Evolutionary conservation across 2,888 invertebrate species (phyloP).

Genomic region (Caenorhabditis sp.): DNA sequence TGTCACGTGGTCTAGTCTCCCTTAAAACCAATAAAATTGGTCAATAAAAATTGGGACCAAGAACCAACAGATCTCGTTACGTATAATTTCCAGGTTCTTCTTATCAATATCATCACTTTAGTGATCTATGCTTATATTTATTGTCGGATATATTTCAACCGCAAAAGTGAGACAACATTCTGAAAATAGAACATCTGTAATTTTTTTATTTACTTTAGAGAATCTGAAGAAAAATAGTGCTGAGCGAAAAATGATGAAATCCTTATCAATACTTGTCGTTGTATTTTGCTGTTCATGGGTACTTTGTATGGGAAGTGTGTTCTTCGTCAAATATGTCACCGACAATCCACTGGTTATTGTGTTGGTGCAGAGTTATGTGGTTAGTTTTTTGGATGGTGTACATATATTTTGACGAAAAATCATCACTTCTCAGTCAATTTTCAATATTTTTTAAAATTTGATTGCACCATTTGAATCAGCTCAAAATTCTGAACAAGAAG

Average conservation of each 20-base stretch:
- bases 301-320: conserved; percentile 5
- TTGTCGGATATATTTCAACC: neutral
- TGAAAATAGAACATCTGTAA: neutral
- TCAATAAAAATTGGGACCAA: neutral
- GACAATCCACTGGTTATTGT: neutral
- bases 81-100: neutral
- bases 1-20: neutral
- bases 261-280: neutral
- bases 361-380: conserved; percentile 2
- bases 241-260: neutral
- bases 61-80: neutral
- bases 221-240: neutral
- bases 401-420: too few relatives aligned
- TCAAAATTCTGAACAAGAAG: too few relatives aligned
- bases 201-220: neutral
- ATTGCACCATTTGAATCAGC: too few relatives aligned
- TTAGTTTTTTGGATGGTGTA: too few relatives aligned
- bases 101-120: neutral
- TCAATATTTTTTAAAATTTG: too few relatives aligned
- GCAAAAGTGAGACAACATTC: neutral
- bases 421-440: too few relatives aligned
- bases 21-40: neutral
- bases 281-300: conserved; percentile 6
- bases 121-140: neutral
- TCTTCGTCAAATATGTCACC: neutral